Percentiles rank a stretch among this genome's conserved stretches.
phyloP scores from a whole-genome alignment of 2,113 vertebrate species.

The Mionectes macconnelli region DNA sequence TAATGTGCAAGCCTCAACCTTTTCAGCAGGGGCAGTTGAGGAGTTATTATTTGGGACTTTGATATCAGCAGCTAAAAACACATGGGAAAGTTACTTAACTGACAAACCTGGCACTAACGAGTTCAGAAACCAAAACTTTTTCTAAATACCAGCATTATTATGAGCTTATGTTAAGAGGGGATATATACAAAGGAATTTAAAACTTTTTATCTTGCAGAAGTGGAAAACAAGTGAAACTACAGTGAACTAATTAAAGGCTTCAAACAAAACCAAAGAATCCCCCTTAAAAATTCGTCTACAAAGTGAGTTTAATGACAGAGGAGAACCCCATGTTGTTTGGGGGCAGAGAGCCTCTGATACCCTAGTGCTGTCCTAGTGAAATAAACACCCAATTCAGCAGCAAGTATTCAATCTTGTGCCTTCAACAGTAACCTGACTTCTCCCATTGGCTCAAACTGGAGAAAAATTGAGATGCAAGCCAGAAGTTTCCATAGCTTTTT shows the following conservation, averaged over 20 bases:
- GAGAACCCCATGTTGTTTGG: neutral
- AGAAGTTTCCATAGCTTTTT: neutral
- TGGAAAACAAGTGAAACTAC: neutral
- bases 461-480: neutral
- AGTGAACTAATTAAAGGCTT: neutral
- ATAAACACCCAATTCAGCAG: neutral
- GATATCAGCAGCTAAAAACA: conserved; percentile 25
- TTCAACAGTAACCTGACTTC: neutral
- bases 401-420: neutral
- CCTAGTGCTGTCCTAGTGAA: neutral
- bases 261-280: neutral
- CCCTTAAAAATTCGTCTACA: neutral
- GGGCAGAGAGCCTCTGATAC: neutral
- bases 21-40: neutral
- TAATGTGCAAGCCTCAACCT: neutral
- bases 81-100: neutral
- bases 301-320: neutral
- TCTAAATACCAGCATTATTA: neutral
- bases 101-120: neutral
- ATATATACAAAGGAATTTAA: neutral
- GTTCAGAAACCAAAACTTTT: neutral
- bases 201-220: neutral
- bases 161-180: conserved; percentile 18
- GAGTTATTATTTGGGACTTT: neutral
- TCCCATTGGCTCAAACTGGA: neutral